Base-by-base conservation (phyloP, 1,140 invertebrate species). In the Wiebesia pumilae region DNA sequence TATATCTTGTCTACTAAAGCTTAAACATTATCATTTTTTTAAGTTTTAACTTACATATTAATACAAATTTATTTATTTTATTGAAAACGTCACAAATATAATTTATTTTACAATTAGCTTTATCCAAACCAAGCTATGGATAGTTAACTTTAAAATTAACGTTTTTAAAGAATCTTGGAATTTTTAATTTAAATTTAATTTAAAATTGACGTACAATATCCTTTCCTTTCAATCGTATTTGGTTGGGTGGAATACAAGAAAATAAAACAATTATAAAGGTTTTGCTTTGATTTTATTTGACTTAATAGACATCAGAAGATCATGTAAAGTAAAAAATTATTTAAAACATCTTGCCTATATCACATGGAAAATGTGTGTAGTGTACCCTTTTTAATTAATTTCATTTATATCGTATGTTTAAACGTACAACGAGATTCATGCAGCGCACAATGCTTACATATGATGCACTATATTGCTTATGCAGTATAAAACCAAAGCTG, bases 261-360 rank as follows among this genome's bases (percentile, higher is more conserved):
- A 78, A 58, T 81, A 16, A 81, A 79, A 73, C 40, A 75, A 71
- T 54, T 38, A 54, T 81, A 19, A 81, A 81, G 77, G 33, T 81
- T 86, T 86, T 27, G n/a, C 54, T 86, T n/a, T 7, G 43, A 65
- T n/a, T 88, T 86, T 83, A 87, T 88, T 87, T 73, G 47, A 84
- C 19, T 47, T 67, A 79, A 79, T 80, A 58, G 84, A 88, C 71
- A 84, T 27, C 10, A 88, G 62, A 67, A 58, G 19, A 86, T 86
- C n/a, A 69, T 78, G 79, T 84, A 87, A 67, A 83, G 86, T 88
- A 88, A 84, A 88, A 86, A 88, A 86, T 88, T 86, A 88, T 87
- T 88, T 88, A 81, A 86, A 88, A 83, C 73, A 84, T 73, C 47
- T 88, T 88, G 81, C 77, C 62, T 71, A 40, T 86, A 87, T 83